phyloP scores from a whole-genome alignment of 2,888 invertebrate genomes.

The Ectropis crepuscularia region DNA sequence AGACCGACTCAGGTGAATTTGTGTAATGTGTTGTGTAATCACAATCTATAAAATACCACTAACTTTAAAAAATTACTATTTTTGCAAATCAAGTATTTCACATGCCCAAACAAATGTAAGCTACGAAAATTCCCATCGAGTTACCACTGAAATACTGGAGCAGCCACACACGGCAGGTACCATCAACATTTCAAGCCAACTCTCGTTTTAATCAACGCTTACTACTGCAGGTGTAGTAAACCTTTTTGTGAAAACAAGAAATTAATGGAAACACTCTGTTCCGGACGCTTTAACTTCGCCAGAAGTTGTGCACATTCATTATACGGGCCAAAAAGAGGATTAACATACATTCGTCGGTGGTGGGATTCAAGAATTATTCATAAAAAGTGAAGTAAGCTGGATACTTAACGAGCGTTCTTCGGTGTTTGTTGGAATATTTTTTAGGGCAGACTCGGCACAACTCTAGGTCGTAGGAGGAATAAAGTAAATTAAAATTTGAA shows the following conservation, averaged over 20 bases:
- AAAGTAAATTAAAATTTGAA: no score
- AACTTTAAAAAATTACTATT: neutral
- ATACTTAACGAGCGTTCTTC: conserved; percentile 47
- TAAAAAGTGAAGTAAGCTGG: conserved; percentile 49
- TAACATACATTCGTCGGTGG: conserved; percentile 48
- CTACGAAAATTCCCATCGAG: neutral
- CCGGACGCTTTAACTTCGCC: conserved; percentile 34
- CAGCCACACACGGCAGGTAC: conserved; percentile 8
- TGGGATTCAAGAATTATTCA: conserved; percentile 56
- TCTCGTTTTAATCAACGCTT: conserved; percentile 37
- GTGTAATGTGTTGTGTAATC: no score
- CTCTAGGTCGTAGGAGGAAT: neutral
- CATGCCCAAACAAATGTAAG: neutral
- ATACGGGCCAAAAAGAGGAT: conserved; percentile 46
- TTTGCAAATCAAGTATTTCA: neutral
- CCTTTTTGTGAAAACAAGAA: conserved; percentile 41
- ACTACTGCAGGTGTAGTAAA: conserved; percentile 42
- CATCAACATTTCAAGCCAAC: conserved; percentile 24
- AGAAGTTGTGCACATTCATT: conserved; percentile 44
- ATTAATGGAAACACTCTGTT: conserved; percentile 42
- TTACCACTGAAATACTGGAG: conserved; percentile 4
- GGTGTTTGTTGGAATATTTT: conserved; percentile 13
- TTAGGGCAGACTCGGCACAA: conserved; percentile 6
- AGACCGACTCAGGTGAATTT: no score
- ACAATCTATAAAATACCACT: neutral